Conservation (phyloP, 2,888 invertebrate genomes). For the Altica lythri region DNA sequence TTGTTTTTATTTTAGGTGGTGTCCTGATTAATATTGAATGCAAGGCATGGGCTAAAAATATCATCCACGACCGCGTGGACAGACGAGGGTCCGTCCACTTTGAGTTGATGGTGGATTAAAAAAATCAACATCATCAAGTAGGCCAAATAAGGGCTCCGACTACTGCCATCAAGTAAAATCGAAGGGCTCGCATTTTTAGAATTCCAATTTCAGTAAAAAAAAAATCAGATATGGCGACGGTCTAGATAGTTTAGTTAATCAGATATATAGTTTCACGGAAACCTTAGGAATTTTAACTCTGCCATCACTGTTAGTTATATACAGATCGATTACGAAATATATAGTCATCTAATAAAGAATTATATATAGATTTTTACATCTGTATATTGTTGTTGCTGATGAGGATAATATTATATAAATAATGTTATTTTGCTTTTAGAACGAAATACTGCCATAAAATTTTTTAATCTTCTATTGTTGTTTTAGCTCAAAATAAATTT, state of each 20-base stretch:
- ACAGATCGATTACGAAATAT: constrained; percentile 17
- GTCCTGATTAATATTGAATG: constrained; percentile 92
- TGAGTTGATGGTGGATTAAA: constrained; percentile 90
- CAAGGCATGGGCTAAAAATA: constrained; percentile 92
- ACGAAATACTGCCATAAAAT: constrained; percentile 2
- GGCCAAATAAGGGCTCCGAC: constrained; percentile 50
- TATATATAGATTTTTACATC: neutral
- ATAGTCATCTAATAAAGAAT: constrained; percentile 15
- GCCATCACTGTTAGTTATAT: constrained; percentile 33
- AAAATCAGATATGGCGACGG: constrained; percentile 29
- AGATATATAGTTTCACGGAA: constrained; percentile 34
- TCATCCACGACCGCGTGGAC: constrained; percentile 83
- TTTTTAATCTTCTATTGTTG: neutral
- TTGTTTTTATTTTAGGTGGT: constrained; percentile 67
- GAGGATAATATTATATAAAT: neutral
- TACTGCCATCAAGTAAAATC: constrained; percentile 54
- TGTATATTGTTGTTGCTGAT: constrained; percentile 2
- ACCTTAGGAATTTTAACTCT: constrained; percentile 37
- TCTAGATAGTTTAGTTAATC: constrained; percentile 37
- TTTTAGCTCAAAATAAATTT: no score
- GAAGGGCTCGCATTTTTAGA: constrained; percentile 34
- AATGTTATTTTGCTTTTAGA: no score
- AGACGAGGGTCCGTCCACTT: constrained; percentile 93
- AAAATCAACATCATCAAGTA: constrained; percentile 21
- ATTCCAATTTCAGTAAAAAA: constrained; percentile 28